Evolutionary conservation across 2,113 vertebrate genomes (phyloP), one percentile per base, ranked within the genome.

Genomic region (Bujurquina vittata): DNA sequence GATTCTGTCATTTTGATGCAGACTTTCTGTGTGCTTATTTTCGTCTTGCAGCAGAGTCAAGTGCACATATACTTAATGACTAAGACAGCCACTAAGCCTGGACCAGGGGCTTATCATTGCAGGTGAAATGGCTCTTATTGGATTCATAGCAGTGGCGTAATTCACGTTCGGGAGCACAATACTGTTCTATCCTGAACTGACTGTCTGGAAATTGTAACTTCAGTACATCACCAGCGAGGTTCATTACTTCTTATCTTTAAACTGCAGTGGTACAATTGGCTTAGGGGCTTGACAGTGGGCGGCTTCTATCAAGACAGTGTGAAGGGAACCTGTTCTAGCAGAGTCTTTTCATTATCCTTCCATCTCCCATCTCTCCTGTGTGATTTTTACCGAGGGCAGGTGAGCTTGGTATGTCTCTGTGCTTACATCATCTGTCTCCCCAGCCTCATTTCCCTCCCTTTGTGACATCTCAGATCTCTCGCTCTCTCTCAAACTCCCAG

Each of bases 361-460:
- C 87, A 82, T 87, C 80, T 85, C 72, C 54, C 60, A 49, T 86
- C 80, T 86, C 75, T 73, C 73, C 52, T 63, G 12, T 57, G 52
- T 61, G 60, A 80, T 77, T 90, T 79, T 69, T 60, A 88, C 88
- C 57, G 12, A 74, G 79, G 86, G 80, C 78, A 87, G 81, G 75
- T 86, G 78, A 85, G 40, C 75, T 29, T 82, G 17, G 40, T 85
- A 77, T 87, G 91, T 93, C 87, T 88, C 79, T 78, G 54, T 78
- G 26, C 83, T 90, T 90, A 88, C 93, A 91, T 89, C 87, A 92
- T 84, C 80, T 10, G 62, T 58, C 86, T 87, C 29, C 60, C 54
- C 54, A 77, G 65, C 22, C 69, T 84, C 65, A 35, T 87, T 84
- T 59, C 29, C 46, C 75, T 79, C 55, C 59, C 82, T 65, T 56